Evolutionary conservation across 2,113 vertebrate genomes (phyloP), one percentile per base, ranked within the genome.

Genomic region (Dromiciops gliroides): DNA sequence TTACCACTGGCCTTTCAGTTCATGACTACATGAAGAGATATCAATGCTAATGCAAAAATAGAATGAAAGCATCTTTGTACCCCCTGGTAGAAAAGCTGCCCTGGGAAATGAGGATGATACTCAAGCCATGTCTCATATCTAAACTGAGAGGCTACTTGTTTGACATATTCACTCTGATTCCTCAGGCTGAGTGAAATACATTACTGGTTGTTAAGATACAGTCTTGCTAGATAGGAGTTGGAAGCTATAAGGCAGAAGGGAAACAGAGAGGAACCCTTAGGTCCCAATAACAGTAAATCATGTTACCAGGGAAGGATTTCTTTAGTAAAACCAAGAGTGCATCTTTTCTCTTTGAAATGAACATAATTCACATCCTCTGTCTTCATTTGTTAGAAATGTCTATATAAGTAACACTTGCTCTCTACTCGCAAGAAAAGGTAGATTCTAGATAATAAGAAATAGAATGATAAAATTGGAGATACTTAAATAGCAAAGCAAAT

Each of bases 271-370:
- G 49, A 93, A 60, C 28, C 19, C 16, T 4, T n/a, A 60, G 93
- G 51, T 25, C 48, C 52, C 52, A 93, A 92, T 92, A 95, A 90
- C 11, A 26, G 3, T 49, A 50, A 95, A 89, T 83, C 31, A 67
- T 53, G 48, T 48, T 89, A 91, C 91, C 53, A 89, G 6, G 49
- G 0, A 94, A 83, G 94, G 56, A 51, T 24, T 52, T 24, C 37
- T 51, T 93, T 47, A 49, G 4, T 26, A 37, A 95, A 89, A 95
- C 56, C 48, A 51, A 47, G 31, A 50, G 95, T 26, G 9, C 51
- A 22, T 92, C 37, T 93, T 91, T 93, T 52, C 91, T 92, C 49
- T 89, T 89, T 83, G n/a, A 95, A 94, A 95, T 89, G 89, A 95
- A 96, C 92, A 89, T 0, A 90, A 95, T 52, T 93, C 26, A 90